These are phyloP conservation scores for Latrodectus hesperus DNA, from an alignment of 2,888 invertebrate genomes.

Conservation along the genomic window DNA sequence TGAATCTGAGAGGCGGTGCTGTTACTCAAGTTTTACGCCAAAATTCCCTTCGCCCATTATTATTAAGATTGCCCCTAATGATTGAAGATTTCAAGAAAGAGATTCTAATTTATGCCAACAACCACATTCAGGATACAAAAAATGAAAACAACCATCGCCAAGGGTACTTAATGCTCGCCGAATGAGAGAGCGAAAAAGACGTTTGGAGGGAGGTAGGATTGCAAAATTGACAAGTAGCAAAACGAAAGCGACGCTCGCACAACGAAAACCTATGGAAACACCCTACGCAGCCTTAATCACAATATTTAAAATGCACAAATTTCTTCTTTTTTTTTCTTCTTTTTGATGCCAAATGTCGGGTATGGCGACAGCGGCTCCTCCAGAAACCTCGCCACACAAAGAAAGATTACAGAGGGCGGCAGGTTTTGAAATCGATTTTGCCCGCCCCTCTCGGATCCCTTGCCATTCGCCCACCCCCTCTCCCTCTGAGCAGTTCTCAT, in stretches of 20 bases:
- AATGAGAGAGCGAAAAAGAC: not conserved
- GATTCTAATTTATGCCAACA: not conserved
- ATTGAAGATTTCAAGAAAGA: not conserved
- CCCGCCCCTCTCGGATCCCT: conserved; percentile 21
- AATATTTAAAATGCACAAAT: conserved; percentile 40
- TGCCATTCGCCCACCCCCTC: not conserved
- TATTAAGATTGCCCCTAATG: no score
- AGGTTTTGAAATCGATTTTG: conserved; percentile 36
- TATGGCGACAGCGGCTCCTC: conserved; percentile 16
- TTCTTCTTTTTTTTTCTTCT: conserved; percentile 1
- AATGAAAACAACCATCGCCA: not conserved
- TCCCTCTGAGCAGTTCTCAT: conserved; percentile 19
- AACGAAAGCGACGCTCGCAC: not conserved
- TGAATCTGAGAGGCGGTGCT: no score
- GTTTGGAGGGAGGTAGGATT: not conserved
- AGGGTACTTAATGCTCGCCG: not conserved
- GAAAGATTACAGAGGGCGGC: conserved; percentile 29
- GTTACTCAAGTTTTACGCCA: no score
- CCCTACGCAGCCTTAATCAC: conserved; percentile 31
- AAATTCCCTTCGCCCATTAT: no score
- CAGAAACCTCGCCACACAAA: conserved; percentile 3
- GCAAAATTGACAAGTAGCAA: not conserved
- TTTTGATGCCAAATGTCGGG: not conserved
- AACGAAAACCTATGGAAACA: not conserved
- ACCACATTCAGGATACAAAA: not conserved